A percentile compares a stretch with the other conserved stretches of the same genome.
Evolutionary conservation across 2,888 invertebrate species (phyloP).

Genomic region (Eristalis tenax): DNA sequence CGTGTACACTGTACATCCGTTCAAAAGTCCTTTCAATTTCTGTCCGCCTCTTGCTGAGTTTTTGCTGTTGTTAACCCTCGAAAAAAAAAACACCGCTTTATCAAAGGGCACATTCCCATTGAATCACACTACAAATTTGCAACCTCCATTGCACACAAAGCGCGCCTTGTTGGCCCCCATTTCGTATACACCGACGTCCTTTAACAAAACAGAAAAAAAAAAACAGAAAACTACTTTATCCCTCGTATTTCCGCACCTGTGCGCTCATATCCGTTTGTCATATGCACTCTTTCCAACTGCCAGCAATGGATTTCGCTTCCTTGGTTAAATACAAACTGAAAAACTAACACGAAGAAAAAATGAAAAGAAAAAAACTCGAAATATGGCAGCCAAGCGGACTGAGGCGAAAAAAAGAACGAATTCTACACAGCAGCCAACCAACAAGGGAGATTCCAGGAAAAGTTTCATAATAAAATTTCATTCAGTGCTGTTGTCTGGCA

Average conservation of each 20-base stretch:
- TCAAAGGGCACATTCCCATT: conserved; percentile 40
- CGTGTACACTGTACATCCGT: conserved; percentile 38
- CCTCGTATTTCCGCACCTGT: conserved; percentile 55
- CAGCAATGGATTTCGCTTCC: conserved; percentile 38
- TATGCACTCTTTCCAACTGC: conserved; percentile 36
- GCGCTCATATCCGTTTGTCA: conserved; percentile 63
- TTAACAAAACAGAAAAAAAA: background rate
- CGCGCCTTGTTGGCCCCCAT: conserved; percentile 1
- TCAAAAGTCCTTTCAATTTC: conserved; percentile 46
- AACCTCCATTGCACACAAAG: conserved; percentile 50
- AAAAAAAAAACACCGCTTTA: conserved; percentile 2
- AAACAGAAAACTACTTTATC: conserved; percentile 29
- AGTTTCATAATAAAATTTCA: conserved; percentile 70
- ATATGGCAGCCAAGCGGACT: conserved; percentile 33
- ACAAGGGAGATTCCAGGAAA: conserved; percentile 38
- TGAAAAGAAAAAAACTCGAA: conserved; percentile 13
- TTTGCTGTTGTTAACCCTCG: conserved; percentile 15
- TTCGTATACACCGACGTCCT: conserved; percentile 1
- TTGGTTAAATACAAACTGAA: conserved; percentile 26
- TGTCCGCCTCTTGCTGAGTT: conserved; percentile 18
- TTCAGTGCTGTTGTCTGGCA: conserved; percentile 67
- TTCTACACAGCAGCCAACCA: background rate
- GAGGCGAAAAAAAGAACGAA: conserved; percentile 5
- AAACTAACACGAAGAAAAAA: conserved; percentile 41
- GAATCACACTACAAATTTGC: conserved; percentile 52